Evolutionary conservation across 2,797 vertebrate species (phyloP), one percentile per base, ranked within the genome.

Genomic region (Adrianichthys oophorus): DNA sequence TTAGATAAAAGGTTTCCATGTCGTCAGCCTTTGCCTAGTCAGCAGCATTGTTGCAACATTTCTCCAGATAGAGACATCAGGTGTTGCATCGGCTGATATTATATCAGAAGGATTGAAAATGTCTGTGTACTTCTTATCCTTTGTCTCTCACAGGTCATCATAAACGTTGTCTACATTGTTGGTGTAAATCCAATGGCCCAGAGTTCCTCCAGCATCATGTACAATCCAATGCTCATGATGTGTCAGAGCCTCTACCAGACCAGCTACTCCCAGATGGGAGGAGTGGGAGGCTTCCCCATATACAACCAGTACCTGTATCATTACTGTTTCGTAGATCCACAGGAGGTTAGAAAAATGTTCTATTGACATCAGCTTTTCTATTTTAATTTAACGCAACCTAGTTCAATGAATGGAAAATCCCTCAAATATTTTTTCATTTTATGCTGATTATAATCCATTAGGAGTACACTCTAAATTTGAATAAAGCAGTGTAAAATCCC

Each of bases 251-350:
- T 95, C 57, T 93, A 93, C 48, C 88, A 90, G 70, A 86, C 78
- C 63, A 72, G 83, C 56, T 87, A 91, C 74, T 84, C 86, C 0
- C 87, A 89, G 59, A 90, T 91, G 87, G 91, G 91, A 18, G 90
- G 89, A 41, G 84, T 90, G 16, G 91, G 87, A 29, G 89, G 91
- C 14, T 95, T 95, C 70, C 73, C 89, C 8, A 65, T 91, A 1
- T 65, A 93, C 65, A 95, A 93, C 89, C 94, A 96, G 87, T 96
- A 96, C 70, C 88, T 97, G 26, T 95, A 95, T 86, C 95, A 96
- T 77, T 96, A 96, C 89, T 96, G 95, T 85, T 93, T 90, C 12
- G 94, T 97, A 70, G 95, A 97, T 68, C 93, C 95, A 1, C 95
- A 96, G 76, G 95, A 97, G 95, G 95, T 96, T 51, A 53, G 87